These are phyloP conservation scores for Podiceps cristatus DNA, from an alignment of 2,113 vertebrate species.

Conservation along the genomic window DNA sequence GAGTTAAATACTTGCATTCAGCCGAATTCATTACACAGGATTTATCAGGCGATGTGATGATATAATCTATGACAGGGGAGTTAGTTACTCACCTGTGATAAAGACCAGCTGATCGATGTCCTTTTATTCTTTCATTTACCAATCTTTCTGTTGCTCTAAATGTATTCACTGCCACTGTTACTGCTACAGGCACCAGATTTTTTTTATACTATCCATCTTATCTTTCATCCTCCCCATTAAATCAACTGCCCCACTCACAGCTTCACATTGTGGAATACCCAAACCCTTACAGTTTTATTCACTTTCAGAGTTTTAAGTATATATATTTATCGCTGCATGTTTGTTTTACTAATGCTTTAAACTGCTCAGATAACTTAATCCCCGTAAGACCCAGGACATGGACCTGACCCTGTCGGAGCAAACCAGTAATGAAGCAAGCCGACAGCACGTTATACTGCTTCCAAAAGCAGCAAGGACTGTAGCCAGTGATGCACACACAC, in stretches of 20 bases:
- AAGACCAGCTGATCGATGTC: background rate
- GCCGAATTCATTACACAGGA: background rate
- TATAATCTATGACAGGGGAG: conserved; percentile 32
- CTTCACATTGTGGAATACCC: background rate
- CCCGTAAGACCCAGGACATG: background rate
- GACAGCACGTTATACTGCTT: background rate
- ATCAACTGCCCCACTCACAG: background rate
- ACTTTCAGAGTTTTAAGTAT: background rate
- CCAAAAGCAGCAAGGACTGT: background rate
- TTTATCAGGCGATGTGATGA: background rate
- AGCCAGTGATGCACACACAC: background rate
- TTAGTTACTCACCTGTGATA: conserved; percentile 16
- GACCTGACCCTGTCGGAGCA: background rate
- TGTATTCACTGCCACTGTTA: background rate
- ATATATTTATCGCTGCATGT: background rate
- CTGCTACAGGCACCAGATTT: background rate
- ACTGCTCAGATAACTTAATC: background rate
- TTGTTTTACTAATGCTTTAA: background rate
- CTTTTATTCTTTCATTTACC: conserved; percentile 17
- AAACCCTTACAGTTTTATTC: background rate
- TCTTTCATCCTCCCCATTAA: background rate
- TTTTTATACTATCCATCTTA: background rate
- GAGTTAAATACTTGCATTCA: conserved; percentile 20
- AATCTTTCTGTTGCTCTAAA: background rate
- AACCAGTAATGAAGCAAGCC: background rate